phyloP scores from a whole-genome alignment of 2,797 vertebrate species.

The Myotis findleyi region DNA sequence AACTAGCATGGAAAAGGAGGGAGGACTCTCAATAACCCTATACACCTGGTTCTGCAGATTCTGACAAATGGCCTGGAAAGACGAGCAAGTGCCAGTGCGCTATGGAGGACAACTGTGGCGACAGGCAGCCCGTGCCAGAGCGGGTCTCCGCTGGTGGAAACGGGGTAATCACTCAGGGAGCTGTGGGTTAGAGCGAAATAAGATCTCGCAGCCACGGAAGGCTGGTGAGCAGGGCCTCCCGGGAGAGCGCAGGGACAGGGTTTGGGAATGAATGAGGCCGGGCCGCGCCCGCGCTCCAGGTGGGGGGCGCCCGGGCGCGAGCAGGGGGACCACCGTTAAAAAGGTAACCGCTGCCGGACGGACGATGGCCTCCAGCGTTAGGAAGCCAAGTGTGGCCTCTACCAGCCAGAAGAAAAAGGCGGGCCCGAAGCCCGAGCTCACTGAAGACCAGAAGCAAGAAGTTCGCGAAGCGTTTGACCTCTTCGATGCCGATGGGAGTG shows the following conservation, averaged over 20 bases:
- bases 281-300: too few species aligned
- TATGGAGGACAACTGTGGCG: neutral
- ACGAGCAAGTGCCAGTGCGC: neutral
- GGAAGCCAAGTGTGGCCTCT: constrained; percentile 88
- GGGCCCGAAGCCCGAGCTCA: constrained; percentile 91
- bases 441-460: constrained; percentile 93
- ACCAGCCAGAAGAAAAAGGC: constrained; percentile 88
- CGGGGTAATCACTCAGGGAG: too few species aligned
- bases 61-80: neutral
- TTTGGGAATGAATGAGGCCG: neutral
- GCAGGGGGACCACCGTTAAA: neutral
- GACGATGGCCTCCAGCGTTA: constrained; percentile 89
- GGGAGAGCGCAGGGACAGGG: rapidly evolving
- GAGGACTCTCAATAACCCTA: neutral
- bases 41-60: neutral
- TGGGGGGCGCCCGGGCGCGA: neutral
- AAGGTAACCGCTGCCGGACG: neutral
- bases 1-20: neutral
- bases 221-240: neutral
- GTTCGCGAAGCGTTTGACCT: constrained; percentile 94
- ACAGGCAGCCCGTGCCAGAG: neutral
- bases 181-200: rapidly evolving
- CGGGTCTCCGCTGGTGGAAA: neutral
- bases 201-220: rapidly evolving
- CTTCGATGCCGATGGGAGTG: constrained; percentile 93